Base-by-base conservation (phyloP, 2,888 invertebrate species). In the Leptopterna dolabrata region DNA sequence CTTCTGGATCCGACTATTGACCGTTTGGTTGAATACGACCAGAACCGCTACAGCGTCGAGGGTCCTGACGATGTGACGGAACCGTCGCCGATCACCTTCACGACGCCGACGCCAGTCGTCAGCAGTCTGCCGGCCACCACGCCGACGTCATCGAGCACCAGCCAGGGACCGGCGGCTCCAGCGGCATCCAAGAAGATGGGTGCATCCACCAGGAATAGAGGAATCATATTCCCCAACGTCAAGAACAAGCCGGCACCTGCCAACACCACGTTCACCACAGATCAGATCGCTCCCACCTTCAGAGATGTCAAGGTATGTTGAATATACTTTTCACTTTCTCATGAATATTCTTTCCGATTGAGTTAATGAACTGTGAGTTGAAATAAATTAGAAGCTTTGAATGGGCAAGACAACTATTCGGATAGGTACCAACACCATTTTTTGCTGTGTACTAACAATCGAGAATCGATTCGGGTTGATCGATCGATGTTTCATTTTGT, bases 141-240 rank as follows among this genome's bases (percentile, higher is more conserved):
- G 71, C 63, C 87, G 16, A 86, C 86, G 13, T 76, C 87, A 47
- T 19, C 78, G 36, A 16, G 45, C n/a, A 85, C 89, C 6, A 86
- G 51, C n/a, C 76, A 47, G 73, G 76, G 47, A 19, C 30, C 86
- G 0, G 47, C 29, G 29, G n/a, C 84, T n/a, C 51, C 88, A 1
- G 14, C 80, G 41, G 87, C 88, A 27, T 30, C n/a, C 11, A 76
- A 76, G 76, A 87, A 87, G 78, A 19, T 16, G 2, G 63, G 63
- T n/a, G n/a, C 27, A 36, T 24, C 92, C 6, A 92, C 92, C 88
- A 94, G 96, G 89, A 96, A 96, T 92, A 95, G 96, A 55, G 96
- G 96, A 88, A 95, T 97, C 90, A 97, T 97, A 92, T 97, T 97
- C 92, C 97, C 97, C 13, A 97, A 97, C 91, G 96, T 97, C 83